Conservation (phyloP, 2,888 invertebrate genomes). For the Drosophila barbarae region DNA sequence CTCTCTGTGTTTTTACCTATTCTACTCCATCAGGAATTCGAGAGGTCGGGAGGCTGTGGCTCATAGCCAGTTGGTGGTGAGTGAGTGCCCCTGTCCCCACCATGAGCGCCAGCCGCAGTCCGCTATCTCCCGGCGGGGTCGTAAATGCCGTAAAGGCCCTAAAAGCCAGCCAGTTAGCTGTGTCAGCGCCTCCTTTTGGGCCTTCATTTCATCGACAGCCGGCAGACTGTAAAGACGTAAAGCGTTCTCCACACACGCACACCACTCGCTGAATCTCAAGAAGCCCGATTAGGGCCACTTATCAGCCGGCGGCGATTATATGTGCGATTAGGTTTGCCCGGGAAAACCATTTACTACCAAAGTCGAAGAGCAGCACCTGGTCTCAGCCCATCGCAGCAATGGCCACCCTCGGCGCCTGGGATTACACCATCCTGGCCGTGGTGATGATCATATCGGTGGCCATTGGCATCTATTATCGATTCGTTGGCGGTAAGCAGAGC, state of each 20-base stretch:
- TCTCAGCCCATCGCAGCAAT: constrained; percentile 29
- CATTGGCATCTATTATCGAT: constrained; percentile 91
- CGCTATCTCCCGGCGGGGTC: constrained; percentile 40
- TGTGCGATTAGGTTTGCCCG: constrained; percentile 29
- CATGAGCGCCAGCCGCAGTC: background rate
- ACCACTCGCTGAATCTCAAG: constrained; percentile 46
- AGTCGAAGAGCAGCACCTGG: background rate
- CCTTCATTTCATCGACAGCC: constrained; percentile 59
- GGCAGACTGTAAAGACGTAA: constrained; percentile 57
- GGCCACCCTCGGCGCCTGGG: constrained; percentile 83
- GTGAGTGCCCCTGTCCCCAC: background rate
- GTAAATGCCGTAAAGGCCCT: constrained; percentile 27
- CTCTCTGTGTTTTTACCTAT: background rate
- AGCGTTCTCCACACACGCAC: background rate
- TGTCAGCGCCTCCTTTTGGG: constrained; percentile 3
- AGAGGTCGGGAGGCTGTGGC: constrained; percentile 3
- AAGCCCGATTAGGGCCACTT: constrained; percentile 26
- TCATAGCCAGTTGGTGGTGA: background rate
- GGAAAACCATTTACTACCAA: background rate
- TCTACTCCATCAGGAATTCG: background rate
- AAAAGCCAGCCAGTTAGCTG: constrained; percentile 10
- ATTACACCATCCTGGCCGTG: constrained; percentile 87
- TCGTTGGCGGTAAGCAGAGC: constrained; percentile 91
- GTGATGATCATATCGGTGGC: constrained; percentile 86
- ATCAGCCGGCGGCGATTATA: constrained; percentile 33